These are phyloP conservation scores for Sphenodon punctatus DNA, from an alignment of 2,797 vertebrate species.

Conservation along the genomic window DNA sequence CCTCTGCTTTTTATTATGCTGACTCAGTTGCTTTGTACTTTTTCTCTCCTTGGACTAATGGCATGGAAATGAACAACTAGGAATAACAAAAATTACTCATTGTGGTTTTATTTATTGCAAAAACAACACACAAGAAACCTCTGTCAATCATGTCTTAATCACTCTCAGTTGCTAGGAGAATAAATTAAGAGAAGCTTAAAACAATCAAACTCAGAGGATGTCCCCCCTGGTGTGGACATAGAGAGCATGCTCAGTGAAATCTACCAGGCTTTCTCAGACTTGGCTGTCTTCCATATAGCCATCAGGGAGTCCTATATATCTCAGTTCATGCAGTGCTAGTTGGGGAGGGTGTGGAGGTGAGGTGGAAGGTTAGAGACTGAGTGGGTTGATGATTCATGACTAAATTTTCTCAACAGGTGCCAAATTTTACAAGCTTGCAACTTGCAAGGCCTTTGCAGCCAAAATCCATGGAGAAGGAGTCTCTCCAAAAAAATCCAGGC, in stretches of 20 bases:
- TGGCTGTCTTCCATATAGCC: constrained; percentile 41
- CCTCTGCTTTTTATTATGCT: constrained; percentile 30
- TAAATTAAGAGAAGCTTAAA: constrained; percentile 47
- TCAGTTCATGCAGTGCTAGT: constrained; percentile 9
- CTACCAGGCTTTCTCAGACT: constrained; percentile 41
- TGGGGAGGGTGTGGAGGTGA: background rate
- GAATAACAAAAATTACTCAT: constrained; percentile 34
- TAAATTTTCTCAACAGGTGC: background rate
- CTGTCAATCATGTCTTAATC: constrained; percentile 38
- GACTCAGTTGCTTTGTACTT: background rate
- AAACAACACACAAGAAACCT: constrained; percentile 1
- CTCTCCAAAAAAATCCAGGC: background rate
- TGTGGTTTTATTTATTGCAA: constrained; percentile 53
- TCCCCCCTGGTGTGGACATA: constrained; percentile 18
- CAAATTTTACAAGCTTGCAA: background rate
- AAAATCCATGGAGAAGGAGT: background rate
- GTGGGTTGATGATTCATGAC: background rate
- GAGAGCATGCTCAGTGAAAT: constrained; percentile 20
- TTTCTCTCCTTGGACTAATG: constrained; percentile 15
- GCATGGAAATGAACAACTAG: constrained; percentile 31
- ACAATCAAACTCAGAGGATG: background rate
- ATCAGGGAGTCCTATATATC: constrained; percentile 33
- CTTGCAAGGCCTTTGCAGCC: background rate
- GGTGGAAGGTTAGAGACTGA: constrained; percentile 27
- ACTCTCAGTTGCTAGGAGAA: constrained; percentile 52